These are phyloP conservation scores for Luscinia luscinia DNA, from an alignment of 2,797 vertebrate species.

Conservation along the genomic window DNA sequence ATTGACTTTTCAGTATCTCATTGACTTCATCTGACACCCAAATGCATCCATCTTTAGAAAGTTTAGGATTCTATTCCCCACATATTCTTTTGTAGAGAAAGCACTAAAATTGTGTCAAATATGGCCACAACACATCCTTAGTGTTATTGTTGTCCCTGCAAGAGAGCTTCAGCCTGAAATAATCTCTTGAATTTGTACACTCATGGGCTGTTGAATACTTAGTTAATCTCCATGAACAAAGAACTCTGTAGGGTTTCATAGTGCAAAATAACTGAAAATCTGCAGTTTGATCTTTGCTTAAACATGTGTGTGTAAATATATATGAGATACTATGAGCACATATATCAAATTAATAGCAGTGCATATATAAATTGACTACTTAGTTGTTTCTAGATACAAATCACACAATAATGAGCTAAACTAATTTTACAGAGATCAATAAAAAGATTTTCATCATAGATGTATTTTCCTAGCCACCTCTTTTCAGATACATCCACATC, in stretches of 20 bases:
- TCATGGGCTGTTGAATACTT: neutral
- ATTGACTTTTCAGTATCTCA: neutral
- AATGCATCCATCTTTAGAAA: neutral
- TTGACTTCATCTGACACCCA: neutral
- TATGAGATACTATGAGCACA: neutral
- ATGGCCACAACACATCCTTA: neutral
- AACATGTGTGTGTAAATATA: no score
- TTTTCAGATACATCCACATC: neutral
- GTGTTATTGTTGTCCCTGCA: neutral
- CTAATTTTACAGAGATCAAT: neutral
- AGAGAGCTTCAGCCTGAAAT: neutral
- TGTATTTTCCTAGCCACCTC: neutral
- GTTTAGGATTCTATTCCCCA: neutral
- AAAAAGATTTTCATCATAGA: neutral
- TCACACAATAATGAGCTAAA: neutral
- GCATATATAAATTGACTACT: neutral
- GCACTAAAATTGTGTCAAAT: neutral
- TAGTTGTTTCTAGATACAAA: neutral
- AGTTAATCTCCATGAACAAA: neutral
- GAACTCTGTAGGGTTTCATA: neutral
- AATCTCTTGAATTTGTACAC: neutral
- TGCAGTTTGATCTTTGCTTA: neutral
- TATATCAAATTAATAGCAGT: neutral
- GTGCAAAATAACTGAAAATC: neutral
- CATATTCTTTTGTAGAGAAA: neutral